A percentile compares a stretch with the other conserved stretches of the same genome.
phyloP scores from a whole-genome alignment of 2,797 vertebrate species.

The Phaenicophaeus curvirostris region DNA sequence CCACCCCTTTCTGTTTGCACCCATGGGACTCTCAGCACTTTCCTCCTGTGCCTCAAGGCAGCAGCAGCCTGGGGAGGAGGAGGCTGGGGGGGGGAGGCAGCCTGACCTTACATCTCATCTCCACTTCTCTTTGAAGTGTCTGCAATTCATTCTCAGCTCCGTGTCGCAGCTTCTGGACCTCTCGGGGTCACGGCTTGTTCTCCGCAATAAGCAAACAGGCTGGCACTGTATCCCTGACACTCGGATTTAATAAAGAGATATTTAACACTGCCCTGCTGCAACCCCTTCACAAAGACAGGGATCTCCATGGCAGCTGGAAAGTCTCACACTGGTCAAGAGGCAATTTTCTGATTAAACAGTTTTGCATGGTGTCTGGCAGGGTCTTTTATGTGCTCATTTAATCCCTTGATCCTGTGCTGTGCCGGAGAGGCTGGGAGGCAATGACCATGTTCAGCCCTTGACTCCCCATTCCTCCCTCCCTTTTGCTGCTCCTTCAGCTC shows the following conservation, averaged over 20 bases:
- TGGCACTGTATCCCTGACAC: not conserved
- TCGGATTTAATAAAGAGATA: not conserved
- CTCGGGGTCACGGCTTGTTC: not conserved
- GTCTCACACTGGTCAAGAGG: conserved; percentile 1
- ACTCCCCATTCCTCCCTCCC: not conserved
- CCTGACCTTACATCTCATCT: not conserved
- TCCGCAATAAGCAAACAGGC: not conserved
- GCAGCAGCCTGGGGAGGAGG: not conserved
- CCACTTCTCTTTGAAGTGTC: not conserved
- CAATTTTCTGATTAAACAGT: conserved; percentile 48
- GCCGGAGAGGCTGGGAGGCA: not conserved
- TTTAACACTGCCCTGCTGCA: not conserved
- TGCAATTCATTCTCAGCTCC: not conserved
- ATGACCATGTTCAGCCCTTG: not conserved
- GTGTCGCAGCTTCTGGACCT: not conserved
- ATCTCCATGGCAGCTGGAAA: conserved; percentile 25
- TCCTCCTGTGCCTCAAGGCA: too few species aligned
- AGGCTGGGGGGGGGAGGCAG: not conserved
- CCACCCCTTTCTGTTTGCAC: not conserved
- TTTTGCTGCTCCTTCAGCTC: not conserved
- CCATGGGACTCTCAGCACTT: too few species aligned
- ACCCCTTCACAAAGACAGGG: not conserved
- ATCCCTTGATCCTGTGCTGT: not conserved
- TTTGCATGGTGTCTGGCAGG: conserved; percentile 27
- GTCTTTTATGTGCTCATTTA: not conserved